Conservation (phyloP, 2,113 vertebrate genomes). For the Thymallus thymallus region DNA sequence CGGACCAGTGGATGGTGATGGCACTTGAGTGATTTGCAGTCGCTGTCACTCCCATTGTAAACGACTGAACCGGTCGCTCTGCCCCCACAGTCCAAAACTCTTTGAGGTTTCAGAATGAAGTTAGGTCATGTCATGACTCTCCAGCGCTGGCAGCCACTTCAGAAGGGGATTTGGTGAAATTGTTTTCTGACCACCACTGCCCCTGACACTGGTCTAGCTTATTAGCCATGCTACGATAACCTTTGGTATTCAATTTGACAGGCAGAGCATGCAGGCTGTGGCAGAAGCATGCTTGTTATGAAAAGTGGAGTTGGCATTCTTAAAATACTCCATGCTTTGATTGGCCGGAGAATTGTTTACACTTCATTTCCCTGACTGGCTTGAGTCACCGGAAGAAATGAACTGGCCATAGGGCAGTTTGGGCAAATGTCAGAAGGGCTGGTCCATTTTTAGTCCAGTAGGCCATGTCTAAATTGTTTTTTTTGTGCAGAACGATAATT, state of each 20-base stretch:
- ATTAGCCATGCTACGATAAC: constrained; percentile 20
- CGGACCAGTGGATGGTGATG: neutral
- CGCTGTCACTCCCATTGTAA: neutral
- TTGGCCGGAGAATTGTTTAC: constrained; percentile 12
- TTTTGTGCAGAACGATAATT: too few species aligned
- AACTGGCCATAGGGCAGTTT: too few species aligned
- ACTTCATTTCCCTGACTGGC: too few species aligned
- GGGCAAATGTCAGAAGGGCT: too few species aligned
- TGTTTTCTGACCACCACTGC: constrained; percentile 9
- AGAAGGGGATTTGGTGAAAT: neutral
- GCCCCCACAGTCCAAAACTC: neutral
- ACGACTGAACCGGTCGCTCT: neutral
- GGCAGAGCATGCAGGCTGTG: neutral
- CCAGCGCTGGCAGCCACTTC: neutral
- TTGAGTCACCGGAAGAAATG: too few species aligned
- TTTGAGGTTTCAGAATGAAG: neutral
- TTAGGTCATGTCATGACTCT: neutral
- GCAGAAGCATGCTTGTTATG: neutral
- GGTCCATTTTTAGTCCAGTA: too few species aligned
- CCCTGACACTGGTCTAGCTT: constrained; percentile 5
- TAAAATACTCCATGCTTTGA: neutral
- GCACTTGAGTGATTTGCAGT: neutral
- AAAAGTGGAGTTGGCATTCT: constrained; percentile 4
- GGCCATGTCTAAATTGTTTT: too few species aligned
- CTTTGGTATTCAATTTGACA: constrained; percentile 20